These are phyloP conservation scores for Takifugu ocellatus DNA, from an alignment of 2,797 vertebrate species.

Conservation along the genomic window DNA sequence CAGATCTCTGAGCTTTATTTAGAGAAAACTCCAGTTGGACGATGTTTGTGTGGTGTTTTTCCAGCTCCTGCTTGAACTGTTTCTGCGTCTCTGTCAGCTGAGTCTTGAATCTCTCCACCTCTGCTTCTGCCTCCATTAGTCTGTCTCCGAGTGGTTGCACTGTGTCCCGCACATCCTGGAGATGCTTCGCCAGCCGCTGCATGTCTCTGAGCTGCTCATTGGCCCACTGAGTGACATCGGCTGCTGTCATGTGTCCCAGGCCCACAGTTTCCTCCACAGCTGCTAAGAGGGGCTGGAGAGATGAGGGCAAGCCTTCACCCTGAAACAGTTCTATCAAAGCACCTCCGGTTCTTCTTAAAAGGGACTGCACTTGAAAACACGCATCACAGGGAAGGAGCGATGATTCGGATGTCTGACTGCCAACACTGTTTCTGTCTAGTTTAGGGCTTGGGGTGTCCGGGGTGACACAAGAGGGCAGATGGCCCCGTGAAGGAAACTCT, in stretches of 20 bases:
- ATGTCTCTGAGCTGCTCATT: slow-evolving; percentile 84
- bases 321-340: slow-evolving; percentile 78
- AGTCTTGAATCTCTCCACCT: slow-evolving; percentile 66
- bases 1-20: slow-evolving; percentile 55
- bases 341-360: slow-evolving; percentile 76
- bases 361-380: slow-evolving; percentile 75
- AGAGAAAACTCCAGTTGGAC: slow-evolving; percentile 69
- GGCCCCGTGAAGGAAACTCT: slow-evolving; percentile 18
- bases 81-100: slow-evolving; percentile 61
- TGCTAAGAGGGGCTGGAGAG: slow-evolving; percentile 78
- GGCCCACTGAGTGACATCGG: slow-evolving; percentile 83
- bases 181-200: slow-evolving; percentile 78
- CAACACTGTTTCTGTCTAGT: slow-evolving; percentile 40
- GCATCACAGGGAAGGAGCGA: slow-evolving; percentile 76
- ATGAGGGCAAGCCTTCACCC: slow-evolving; percentile 86
- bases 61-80: slow-evolving; percentile 67
- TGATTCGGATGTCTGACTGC: slow-evolving; percentile 72
- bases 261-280: slow-evolving; percentile 70
- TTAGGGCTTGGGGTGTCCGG: slow-evolving; percentile 9
- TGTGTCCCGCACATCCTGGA: slow-evolving; percentile 76
- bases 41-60: slow-evolving; percentile 47
- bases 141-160: slow-evolving; percentile 74
- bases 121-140: slow-evolving; percentile 63
- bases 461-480: slow-evolving; percentile 2
- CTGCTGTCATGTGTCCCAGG: slow-evolving; percentile 71